Evolutionary conservation across 1,140 invertebrate species (phyloP).

Genomic region (Elysia chlorotica): DNA sequence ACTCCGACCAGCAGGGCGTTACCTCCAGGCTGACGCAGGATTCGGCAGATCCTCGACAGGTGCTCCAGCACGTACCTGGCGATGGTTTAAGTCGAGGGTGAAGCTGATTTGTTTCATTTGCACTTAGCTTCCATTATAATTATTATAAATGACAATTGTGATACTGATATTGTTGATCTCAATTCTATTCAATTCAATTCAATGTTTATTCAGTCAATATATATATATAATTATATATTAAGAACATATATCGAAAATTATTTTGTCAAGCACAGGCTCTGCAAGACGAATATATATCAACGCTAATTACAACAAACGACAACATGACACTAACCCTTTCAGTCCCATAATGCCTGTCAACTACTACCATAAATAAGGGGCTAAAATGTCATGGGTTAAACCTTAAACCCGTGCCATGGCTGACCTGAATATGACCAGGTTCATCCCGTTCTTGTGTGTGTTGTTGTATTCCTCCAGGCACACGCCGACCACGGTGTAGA

Average conservation of each 20-base stretch:
- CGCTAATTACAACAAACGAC: too few species aligned
- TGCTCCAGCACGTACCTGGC: conserved; percentile 68
- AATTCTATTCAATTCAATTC: neutral
- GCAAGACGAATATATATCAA: too few species aligned
- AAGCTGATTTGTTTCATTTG: neutral
- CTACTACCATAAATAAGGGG: neutral
- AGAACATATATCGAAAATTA: too few species aligned
- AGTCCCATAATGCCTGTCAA: neutral
- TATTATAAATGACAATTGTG: neutral
- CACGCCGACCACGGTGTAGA: conserved; percentile 63
- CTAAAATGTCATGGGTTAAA: neutral
- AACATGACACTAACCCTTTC: too few species aligned
- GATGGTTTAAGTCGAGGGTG: neutral
- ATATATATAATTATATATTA: too few species aligned
- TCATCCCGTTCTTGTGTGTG: conserved; percentile 63
- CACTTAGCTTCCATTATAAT: neutral
- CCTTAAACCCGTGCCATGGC: neutral
- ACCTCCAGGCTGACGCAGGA: conserved; percentile 58
- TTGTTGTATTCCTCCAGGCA: conserved; percentile 63
- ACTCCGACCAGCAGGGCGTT: conserved; percentile 63
- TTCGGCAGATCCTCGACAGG: conserved; percentile 62
- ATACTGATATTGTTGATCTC: neutral
- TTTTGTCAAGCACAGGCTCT: too few species aligned
- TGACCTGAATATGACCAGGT: conserved; percentile 64
- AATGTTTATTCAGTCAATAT: too few species aligned